Conservation (phyloP, 1,140 invertebrate genomes). For the Acromyrmex heyeri region DNA sequence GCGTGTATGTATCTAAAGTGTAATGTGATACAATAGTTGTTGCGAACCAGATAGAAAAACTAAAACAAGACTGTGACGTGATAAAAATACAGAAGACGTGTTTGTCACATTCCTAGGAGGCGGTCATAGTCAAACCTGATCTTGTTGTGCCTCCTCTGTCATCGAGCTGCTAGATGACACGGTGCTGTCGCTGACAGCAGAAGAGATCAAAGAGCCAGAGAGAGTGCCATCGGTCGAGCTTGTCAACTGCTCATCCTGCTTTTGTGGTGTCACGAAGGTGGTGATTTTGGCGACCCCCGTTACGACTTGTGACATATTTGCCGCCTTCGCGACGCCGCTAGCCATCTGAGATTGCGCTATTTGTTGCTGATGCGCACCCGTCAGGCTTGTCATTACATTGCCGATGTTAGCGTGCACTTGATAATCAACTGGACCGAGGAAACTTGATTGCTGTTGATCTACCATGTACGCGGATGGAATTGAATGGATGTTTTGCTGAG, state of each 20-base stretch:
- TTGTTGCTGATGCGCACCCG: conserved; percentile 46
- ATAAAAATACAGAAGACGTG: conserved; percentile 68
- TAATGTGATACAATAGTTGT: conserved; percentile 21
- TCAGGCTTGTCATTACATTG: conserved; percentile 29
- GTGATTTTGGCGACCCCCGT: conserved; percentile 77
- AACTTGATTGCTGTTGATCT: conserved; percentile 65
- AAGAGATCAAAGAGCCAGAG: conserved; percentile 82
- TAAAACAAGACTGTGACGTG: conserved; percentile 64
- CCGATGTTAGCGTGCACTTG: conserved; percentile 28
- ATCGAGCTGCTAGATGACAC: conserved; percentile 83
- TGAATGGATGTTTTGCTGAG: conserved; percentile 63
- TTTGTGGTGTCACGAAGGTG: conserved; percentile 70
- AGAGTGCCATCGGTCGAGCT: conserved; percentile 80
- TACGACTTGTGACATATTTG: conserved; percentile 71
- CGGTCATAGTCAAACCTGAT: conserved; percentile 82
- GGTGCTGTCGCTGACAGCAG: conserved; percentile 82
- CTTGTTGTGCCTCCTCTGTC: conserved; percentile 83
- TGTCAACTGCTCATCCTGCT: conserved; percentile 78
- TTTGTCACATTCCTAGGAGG: conserved; percentile 77
- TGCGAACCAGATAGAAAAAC: conserved; percentile 42
- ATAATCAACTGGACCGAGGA: conserved; percentile 56
- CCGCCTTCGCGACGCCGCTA: conserved; percentile 41
- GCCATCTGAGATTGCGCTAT: conserved; percentile 17
- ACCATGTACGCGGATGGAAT: conserved; percentile 42
- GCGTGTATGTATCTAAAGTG: neutral